These are phyloP conservation scores for Pterocles orientalis DNA, from an alignment of 2,113 vertebrate genomes.

Conservation along the genomic window DNA sequence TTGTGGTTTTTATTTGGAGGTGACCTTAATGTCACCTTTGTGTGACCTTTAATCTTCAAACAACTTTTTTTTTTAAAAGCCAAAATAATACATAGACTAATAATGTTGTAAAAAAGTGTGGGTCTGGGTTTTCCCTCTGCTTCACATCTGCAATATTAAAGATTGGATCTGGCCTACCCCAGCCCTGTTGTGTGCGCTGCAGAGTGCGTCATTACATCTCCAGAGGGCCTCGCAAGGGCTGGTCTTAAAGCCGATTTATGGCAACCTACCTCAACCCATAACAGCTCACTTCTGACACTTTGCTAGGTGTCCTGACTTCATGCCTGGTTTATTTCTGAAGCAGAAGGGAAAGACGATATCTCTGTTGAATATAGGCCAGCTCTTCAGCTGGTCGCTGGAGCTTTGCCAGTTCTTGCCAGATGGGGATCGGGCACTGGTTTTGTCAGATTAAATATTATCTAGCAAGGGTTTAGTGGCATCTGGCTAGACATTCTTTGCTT, in stretches of 20 bases:
- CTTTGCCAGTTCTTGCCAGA: background rate
- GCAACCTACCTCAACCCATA: background rate
- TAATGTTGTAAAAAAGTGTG: background rate
- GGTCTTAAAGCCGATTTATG: background rate
- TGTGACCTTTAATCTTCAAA: background rate
- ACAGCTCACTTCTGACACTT: background rate
- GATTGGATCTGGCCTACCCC: background rate
- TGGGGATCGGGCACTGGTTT: background rate
- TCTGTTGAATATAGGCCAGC: background rate
- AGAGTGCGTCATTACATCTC: accelerated
- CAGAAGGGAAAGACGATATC: background rate
- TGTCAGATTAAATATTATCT: background rate
- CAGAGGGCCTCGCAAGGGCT: background rate
- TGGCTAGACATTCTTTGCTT: conserved; percentile 6
- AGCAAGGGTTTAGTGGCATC: background rate
- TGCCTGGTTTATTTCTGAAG: background rate
- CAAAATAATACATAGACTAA: background rate
- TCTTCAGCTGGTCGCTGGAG: background rate
- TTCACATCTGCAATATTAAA: background rate
- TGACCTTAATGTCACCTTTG: background rate
- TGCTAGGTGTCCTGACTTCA: background rate
- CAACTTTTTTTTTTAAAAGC: background rate
- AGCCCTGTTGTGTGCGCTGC: accelerated
- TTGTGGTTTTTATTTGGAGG: background rate
- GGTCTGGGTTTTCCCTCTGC: background rate